Evolutionary conservation across 2,797 vertebrate species (phyloP).

Genomic region (Enteromius mattozi): DNA sequence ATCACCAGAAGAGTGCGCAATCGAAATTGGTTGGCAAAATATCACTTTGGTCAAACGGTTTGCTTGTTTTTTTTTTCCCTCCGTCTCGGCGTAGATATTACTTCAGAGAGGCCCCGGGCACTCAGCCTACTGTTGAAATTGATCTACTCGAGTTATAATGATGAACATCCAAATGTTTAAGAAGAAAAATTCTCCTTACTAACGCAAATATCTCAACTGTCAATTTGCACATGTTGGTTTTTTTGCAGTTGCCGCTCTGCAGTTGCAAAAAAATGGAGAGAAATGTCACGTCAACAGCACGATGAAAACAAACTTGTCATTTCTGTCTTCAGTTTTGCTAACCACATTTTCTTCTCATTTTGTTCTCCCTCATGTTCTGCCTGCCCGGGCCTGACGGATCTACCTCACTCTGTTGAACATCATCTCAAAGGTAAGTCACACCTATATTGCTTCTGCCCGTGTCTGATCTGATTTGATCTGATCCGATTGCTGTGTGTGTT

Average conservation of each 20-base stretch:
- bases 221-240: constrained; percentile 6
- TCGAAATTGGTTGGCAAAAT: constrained; percentile 35
- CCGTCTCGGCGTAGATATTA: background rate
- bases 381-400: constrained; percentile 50
- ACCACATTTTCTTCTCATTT: constrained; percentile 46
- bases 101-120: background rate
- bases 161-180: constrained; percentile 31
- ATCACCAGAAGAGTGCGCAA: constrained; percentile 12
- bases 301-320: constrained; percentile 42
- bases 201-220: constrained; percentile 37
- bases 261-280: background rate
- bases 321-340: constrained; percentile 35
- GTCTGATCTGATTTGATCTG: constrained; percentile 50
- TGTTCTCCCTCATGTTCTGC: constrained; percentile 56
- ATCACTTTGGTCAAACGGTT: constrained; percentile 19
- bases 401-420: constrained; percentile 45
- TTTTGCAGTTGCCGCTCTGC: background rate
- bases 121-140: constrained; percentile 22
- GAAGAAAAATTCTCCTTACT: constrained; percentile 31
- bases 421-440: constrained; percentile 68
- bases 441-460: constrained; percentile 44
- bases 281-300: constrained; percentile 38
- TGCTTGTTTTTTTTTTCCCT: background rate
- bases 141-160: constrained; percentile 39
- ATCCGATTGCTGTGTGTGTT: constrained; percentile 54